phyloP scores from a whole-genome alignment of 2,113 vertebrate genomes.

The Mastomys coucha region DNA sequence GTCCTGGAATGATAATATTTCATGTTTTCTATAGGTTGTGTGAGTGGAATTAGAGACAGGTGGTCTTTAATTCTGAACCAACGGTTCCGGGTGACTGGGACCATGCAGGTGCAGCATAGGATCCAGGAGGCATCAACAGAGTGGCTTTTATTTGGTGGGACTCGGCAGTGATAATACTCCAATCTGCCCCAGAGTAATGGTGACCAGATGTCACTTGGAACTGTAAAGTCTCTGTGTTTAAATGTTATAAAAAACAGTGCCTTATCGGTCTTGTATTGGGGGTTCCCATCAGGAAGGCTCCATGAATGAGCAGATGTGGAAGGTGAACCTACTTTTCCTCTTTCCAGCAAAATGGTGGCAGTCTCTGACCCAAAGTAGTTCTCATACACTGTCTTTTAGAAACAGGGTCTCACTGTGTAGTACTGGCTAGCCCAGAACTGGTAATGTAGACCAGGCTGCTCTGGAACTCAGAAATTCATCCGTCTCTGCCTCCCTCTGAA shows the following conservation, averaged over 20 bases:
- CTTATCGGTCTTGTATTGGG: not conserved
- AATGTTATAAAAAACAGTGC: constrained; percentile 11
- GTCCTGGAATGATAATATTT: not conserved
- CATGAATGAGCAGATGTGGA: not conserved
- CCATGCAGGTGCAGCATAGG: not conserved
- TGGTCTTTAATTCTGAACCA: not conserved
- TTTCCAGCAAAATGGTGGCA: not conserved
- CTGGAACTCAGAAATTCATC: not conserved
- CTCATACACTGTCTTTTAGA: not conserved
- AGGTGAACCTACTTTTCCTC: not conserved
- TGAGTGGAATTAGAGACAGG: not conserved
- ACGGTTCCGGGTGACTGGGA: not conserved
- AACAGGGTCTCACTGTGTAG: not conserved
- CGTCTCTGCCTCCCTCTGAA: not conserved
- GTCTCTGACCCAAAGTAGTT: not conserved
- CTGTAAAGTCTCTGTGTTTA: not conserved
- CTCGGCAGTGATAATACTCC: not conserved
- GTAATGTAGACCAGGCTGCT: not conserved
- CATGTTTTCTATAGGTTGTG: not conserved
- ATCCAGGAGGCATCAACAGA: not conserved
- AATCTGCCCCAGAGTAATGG: not conserved
- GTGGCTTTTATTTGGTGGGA: not conserved
- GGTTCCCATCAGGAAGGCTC: not conserved
- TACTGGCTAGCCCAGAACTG: too few species aligned
- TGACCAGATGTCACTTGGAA: constrained; percentile 13